Conservation (phyloP, 2,113 vertebrate genomes). For the Antechinus flavipes region DNA sequence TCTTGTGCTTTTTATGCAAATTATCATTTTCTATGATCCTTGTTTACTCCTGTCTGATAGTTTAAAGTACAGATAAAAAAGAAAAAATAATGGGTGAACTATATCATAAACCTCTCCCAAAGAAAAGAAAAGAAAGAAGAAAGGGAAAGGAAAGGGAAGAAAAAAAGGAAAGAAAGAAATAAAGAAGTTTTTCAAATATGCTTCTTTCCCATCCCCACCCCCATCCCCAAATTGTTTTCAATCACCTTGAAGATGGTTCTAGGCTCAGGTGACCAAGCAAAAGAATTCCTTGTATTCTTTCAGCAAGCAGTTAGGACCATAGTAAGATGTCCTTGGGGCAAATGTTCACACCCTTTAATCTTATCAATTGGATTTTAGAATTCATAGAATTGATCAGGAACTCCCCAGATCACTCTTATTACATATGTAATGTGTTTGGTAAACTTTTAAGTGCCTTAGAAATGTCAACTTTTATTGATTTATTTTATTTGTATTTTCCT, state of each 20-base stretch:
- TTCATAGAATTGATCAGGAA: background rate
- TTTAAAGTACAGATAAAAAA: background rate
- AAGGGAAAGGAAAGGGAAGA: background rate
- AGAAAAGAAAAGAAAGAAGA: background rate
- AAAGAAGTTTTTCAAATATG: background rate
- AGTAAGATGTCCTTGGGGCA: background rate
- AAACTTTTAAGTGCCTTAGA: background rate
- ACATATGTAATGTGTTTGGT: background rate
- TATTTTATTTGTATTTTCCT: background rate
- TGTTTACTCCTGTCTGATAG: background rate
- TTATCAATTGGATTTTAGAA: background rate
- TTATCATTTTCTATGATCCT: background rate
- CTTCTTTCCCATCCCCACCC: background rate
- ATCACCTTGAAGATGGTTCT: background rate
- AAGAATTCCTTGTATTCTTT: background rate
- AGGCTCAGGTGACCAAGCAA: background rate
- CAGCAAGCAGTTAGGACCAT: background rate
- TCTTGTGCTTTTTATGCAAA: background rate
- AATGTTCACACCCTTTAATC: background rate
- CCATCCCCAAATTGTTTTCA: background rate
- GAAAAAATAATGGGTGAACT: background rate
- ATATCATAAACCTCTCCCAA: too few species aligned
- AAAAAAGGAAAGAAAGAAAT: slow-evolving; percentile 13
- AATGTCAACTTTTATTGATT: background rate
- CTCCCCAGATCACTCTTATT: background rate